phyloP scores from a whole-genome alignment of 2,113 vertebrate genomes.

The Anhinga anhinga region DNA sequence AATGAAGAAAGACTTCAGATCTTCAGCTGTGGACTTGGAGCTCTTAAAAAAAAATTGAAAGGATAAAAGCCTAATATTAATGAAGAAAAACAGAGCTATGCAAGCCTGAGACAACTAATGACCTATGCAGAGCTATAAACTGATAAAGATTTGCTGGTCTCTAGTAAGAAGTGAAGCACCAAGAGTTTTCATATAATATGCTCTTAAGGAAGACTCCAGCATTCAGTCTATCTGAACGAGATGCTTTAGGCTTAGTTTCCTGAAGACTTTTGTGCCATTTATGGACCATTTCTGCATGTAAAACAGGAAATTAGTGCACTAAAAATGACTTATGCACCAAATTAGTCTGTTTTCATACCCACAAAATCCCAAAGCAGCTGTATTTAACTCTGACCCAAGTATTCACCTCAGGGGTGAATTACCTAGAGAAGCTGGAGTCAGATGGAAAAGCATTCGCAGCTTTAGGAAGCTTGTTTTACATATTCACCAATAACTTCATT shows the following conservation, averaged over 20 bases:
- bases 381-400: conserved; percentile 71
- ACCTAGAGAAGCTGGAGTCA: conserved; percentile 42
- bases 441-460: conserved; percentile 16
- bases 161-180: neutral
- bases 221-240: neutral
- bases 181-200: conserved; percentile 6
- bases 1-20: conserved; percentile 26
- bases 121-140: neutral
- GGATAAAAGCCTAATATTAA: conserved; percentile 40
- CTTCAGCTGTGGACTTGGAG: neutral
- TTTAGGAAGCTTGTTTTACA: conserved; percentile 12
- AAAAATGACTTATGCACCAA: conserved; percentile 71
- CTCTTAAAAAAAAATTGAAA: conserved; percentile 14
- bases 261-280: conserved; percentile 55
- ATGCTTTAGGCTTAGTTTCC: conserved; percentile 39
- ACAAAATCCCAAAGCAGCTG: conserved; percentile 51
- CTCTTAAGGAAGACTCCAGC: conserved; percentile 11
- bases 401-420: conserved; percentile 61
- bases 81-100: conserved; percentile 51
- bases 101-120: conserved; percentile 27
- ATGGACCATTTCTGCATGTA: conserved; percentile 55
- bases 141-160: conserved; percentile 19
- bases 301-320: conserved; percentile 63
- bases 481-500: neutral
- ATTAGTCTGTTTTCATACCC: conserved; percentile 68